phyloP scores from a whole-genome alignment of 2,888 invertebrate genomes.

The Volucella zonaria region DNA sequence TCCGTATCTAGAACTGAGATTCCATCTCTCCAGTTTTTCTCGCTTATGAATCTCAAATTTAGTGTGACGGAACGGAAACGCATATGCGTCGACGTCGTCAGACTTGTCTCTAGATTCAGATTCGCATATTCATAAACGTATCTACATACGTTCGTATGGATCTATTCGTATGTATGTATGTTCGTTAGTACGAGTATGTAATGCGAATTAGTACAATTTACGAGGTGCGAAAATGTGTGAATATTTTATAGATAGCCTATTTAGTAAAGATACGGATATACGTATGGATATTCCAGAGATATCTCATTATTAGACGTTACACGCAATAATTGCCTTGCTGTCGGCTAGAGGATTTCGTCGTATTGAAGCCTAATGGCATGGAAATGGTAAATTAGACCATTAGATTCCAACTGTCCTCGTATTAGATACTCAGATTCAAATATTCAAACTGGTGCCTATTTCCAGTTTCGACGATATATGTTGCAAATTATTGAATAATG shows the following conservation, averaged over 20 bases:
- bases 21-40: constrained; percentile 53
- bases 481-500: constrained; percentile 50
- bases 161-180: neutral
- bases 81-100: constrained; percentile 34
- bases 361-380: constrained; percentile 56
- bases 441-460: no score
- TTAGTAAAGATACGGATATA: no score
- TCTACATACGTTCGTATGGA: neutral
- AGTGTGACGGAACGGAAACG: constrained; percentile 61
- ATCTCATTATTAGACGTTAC: constrained; percentile 53
- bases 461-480: constrained; percentile 33
- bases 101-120: no score
- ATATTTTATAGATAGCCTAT: constrained; percentile 23
- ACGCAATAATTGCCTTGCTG: constrained; percentile 44
- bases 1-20: constrained; percentile 18
- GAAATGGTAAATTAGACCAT: constrained; percentile 61
- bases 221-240: constrained; percentile 63
- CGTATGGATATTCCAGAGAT: constrained; percentile 23
- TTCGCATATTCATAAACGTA: constrained; percentile 2
- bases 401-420: constrained; percentile 39
- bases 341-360: constrained; percentile 10
- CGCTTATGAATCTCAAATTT: constrained; percentile 67
- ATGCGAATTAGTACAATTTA: constrained; percentile 46
- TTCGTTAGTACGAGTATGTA: neutral
- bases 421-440: neutral